Percentiles rank a stretch among this genome's conserved stretches.
phyloP scores from a whole-genome alignment of 2,888 invertebrate species.

The Pammene aurita region DNA sequence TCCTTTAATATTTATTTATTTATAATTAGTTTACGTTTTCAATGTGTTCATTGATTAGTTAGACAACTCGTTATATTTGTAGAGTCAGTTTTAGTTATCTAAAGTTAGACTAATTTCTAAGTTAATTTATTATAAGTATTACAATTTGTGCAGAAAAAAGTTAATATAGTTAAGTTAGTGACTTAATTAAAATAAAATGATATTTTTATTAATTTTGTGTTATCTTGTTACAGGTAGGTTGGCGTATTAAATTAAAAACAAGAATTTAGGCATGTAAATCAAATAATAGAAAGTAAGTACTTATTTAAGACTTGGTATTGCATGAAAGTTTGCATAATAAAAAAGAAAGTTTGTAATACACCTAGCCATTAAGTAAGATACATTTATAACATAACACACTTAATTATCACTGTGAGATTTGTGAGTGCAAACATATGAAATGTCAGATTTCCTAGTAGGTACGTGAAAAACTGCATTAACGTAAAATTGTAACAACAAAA shows the following conservation, averaged over 20 bases:
- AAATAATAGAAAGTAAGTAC: neutral
- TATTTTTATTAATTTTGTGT: slow-evolving; percentile 23
- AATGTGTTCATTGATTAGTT: too few relatives aligned
- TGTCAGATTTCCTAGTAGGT: neutral
- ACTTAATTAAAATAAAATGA: neutral
- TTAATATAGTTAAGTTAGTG: too few relatives aligned
- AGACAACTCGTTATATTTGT: too few relatives aligned
- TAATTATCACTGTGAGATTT: neutral
- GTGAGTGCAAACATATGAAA: slow-evolving; percentile 2
- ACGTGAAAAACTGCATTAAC: slow-evolving; percentile 13
- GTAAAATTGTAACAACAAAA: slow-evolving; percentile 19
- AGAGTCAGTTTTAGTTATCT: too few relatives aligned
- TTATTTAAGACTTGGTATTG: too few relatives aligned
- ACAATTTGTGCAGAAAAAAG: too few relatives aligned
- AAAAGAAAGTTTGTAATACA: neutral
- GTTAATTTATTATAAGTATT: too few relatives aligned
- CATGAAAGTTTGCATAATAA: too few relatives aligned
- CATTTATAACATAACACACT: neutral
- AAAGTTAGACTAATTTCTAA: too few relatives aligned
- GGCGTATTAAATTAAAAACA: slow-evolving; percentile 5
- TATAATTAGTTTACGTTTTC: too few relatives aligned
- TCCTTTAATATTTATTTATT: too few relatives aligned
- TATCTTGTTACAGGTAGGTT: slow-evolving; percentile 51
- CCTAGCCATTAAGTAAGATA: neutral
- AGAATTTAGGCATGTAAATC: neutral